Conservation (phyloP, 2,888 invertebrate species). For the Urechis unicinctus region DNA sequence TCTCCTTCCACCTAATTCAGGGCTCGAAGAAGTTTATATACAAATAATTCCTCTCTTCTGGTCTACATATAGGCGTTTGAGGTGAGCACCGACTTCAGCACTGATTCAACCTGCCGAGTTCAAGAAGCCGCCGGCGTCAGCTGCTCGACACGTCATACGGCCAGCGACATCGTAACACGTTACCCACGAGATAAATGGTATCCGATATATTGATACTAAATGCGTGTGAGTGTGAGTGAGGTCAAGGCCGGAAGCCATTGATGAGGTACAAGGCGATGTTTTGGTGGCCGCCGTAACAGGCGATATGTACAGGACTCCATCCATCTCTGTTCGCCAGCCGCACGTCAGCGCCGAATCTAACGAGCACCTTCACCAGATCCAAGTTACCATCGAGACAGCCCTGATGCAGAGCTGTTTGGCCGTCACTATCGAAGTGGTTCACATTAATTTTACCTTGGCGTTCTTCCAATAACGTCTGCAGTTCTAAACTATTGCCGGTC, state of each 20-base stretch:
- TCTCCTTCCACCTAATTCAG: no score
- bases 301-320: constrained; percentile 50
- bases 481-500: constrained; percentile 40
- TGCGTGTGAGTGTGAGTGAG: no score
- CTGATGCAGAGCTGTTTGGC: constrained; percentile 49
- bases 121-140: no score
- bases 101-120: no score
- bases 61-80: no score
- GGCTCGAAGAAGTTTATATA: no score
- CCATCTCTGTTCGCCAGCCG: constrained; percentile 50
- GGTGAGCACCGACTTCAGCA: no score
- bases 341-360: constrained; percentile 50
- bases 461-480: constrained; percentile 42
- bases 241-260: constrained; percentile 8
- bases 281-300: constrained; percentile 47
- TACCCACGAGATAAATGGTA: no score
- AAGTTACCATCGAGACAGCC: constrained; percentile 49
- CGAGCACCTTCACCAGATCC: constrained; percentile 50
- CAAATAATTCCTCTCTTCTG: no score
- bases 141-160: no score
- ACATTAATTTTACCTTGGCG: constrained; percentile 46
- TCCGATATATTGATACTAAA: no score
- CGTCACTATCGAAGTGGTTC: constrained; percentile 48
- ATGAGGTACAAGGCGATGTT: constrained; percentile 19
- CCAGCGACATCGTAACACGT: no score